Base-by-base conservation (phyloP, 2,113 vertebrate species). In the Amblyornis subalaris region DNA sequence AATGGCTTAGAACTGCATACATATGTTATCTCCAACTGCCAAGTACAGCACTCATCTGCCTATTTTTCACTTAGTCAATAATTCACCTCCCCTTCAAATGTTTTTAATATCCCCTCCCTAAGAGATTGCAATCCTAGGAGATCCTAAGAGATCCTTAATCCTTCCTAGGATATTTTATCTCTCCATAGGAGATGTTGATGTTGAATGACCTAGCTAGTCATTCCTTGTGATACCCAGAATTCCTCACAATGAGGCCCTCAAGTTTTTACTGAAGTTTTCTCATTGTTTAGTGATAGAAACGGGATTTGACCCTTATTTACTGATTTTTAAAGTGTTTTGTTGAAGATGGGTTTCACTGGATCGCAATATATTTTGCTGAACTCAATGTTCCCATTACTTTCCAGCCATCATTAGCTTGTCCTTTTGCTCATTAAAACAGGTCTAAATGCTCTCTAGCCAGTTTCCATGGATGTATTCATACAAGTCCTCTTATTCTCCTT, bases 381-480 rank as follows among this genome's bases (percentile, higher is more conserved):
- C 84, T 78, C 36, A 71, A 26, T 74, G 33, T n/a, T 67, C 26
- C 12, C 5, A 2, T 89, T 64, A 71, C 14, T 75, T 87, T 58
- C 31, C 40, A 87, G 19, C 2, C 55, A 67, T 93, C 17, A 84
- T 94, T 95, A 95, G 2, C 38, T 51, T 77, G 16, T 85, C 22
- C 14, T 87, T 66, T 74, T 81, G 10, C 57, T 93, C 80, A 89
- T 95, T 94, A 95, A 86, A 93, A 55, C 16, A 64, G 48, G 24
- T 22, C 47, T 90, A 80, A 85, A 77, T 55, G 8, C 23, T 73
- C 50, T 85, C 21, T 61, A 85, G 10, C 4, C 54, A 66, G 79
- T 95, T 95, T 95, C 90, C 90, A 93, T 90, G 90, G 92, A 73
- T 47, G 57, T 86, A 85, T 88, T 90, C 55, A 80, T 40, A 38